Evolutionary conservation across 2,797 vertebrate genomes (phyloP), one percentile per base, ranked within the genome.

Genomic region (Discoglossus pictus): DNA sequence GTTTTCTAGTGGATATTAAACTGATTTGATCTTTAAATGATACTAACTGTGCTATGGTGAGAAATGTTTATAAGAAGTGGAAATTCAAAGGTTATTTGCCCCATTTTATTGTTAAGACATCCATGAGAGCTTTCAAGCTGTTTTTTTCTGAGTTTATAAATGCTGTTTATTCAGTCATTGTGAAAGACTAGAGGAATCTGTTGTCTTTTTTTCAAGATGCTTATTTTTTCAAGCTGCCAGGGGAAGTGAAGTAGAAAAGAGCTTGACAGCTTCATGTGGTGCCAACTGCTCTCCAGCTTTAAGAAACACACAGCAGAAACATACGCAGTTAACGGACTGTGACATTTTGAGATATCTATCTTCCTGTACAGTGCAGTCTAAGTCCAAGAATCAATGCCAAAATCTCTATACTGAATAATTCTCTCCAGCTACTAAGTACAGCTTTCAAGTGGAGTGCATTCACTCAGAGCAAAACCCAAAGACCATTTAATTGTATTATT

Each of bases 291-390:
- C 39, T 34, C 17, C 27, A 20, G 16, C 31, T 44, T 68, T 59
- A 52, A 18, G 20, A 43, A 20, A 31, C 27, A 68, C 48, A 53
- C 56, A 61, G 34, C n/a, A 46, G 47, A 61, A 68, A 68, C 65
- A 68, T 68, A 68, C 53, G 65, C 20, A 46, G 56, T n/a, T 68
- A 68, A 68, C 47, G 27, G 48, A 68, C 38, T 68, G 65, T 68
- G 48, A 61, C 65, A 53, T 25, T 68, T 15, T 61, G 56, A 53
- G 56, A 68, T 61, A 60, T 61, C 40, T 38, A 61, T 68, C 65
- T 68, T 43, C 40, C 47, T 61, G 6, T 13, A 20, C 55, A 67
- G 12, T 36, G 39, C 27, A 38, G 56, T 68, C 62, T 54, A 11
- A 10, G 35, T 25, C 56, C 21, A 16, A 8, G 16, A 25, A 16